Base-by-base conservation (phyloP, 1,140 invertebrate species). In the Ooceraea biroi region DNA sequence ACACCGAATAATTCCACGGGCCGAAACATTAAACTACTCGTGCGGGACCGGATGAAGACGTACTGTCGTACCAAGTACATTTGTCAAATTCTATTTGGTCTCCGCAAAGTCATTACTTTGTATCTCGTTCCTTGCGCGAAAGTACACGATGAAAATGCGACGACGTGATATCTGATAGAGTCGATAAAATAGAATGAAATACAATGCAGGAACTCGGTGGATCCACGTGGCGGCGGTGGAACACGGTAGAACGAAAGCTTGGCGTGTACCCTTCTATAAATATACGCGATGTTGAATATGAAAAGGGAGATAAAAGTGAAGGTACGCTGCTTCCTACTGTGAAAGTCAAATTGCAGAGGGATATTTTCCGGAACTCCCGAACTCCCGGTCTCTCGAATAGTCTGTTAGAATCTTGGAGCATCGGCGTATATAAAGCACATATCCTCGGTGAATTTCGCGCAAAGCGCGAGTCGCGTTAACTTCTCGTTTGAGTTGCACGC, bases 101-200 rank as follows among this genome's bases (percentile, higher is more conserved):
- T n/a, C 19, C 30, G 14, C 12, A 10, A 41, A 36, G 41, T 36
- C 46, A 66, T 77, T 77, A 73, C 22, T 57, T 69, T 30, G 48
- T 36, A 14, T 57, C 57, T 14, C 1, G 50, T 71, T 30, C 41
- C 25, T 57, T 48, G 50, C 10, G 36, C 36, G 36, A 36, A 7
- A 36, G 36, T 7, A 7, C 36, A 36, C 7, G n/a, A n/a, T n/a
- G n/a, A n/a, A n/a, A n/a, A n/a, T n/a, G n/a, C 30, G 65, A 66
- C 22, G 48, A 78, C 50, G 63, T 30, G 25, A 80, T 57, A 71
- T 80, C 76, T 71, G 76, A 71, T 57, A 71, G 52, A 1, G 12
- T 22, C 36, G 44, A 80, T 71, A 71, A 69, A 80, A 71, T 80
- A 69, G 36, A 80, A 69, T 69, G 69, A 71, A 44, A 80, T 46